Evolutionary conservation across 1,140 invertebrate species (phyloP), one percentile per base, ranked within the genome.

Genomic region (Zaprionus taronus): DNA sequence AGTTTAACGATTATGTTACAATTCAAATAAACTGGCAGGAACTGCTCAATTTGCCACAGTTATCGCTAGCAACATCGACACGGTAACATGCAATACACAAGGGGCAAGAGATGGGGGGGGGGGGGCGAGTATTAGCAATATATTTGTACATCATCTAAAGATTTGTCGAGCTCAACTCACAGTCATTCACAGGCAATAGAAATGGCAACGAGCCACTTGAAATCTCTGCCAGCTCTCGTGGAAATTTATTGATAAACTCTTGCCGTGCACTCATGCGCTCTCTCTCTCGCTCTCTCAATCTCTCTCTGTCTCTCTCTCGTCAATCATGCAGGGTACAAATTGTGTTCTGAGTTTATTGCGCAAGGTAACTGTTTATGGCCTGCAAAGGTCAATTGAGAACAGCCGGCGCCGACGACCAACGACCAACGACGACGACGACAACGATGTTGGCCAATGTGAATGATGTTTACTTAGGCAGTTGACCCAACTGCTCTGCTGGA

Each of bases 141-240:
- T 57, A 66, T 66, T 66, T 66, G 64, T 66, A 44, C 53, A 56
- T 63, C 47, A 57, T 47, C 36, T n/a, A n/a, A 57, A 41, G 72
- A 74, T 31, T 74, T 74, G 58, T 49, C 22, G 28, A 49, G 70
- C 63, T 60, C 34, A 47, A 26, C 51, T 38, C 31, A 12, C 34
- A 41, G 71, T 73, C 71, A 73, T 73, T 68, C 71, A 73, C 71
- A 73, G 64, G 67, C 71, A 61, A 73, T 73, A 68, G 63, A 70
- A 60, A 66, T 49, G 62, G 15, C 53, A 72, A 66, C 28, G 66
- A 47, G 62, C 11, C 58, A 41, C 68, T 70, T 28, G 22, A 65
- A 66, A 66, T 57, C 65, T 44, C 34, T 24, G 38, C 44, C 31
- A 66, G 38, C 34, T 73, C 55, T 41, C 38, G n/a, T 7, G 53